Percentiles rank a stretch among this genome's conserved stretches.
These are phyloP conservation scores for Acanthaster planci DNA, from an alignment of 35 echinoderm and acorn worm genomes.

Conservation along the genomic window DNA sequence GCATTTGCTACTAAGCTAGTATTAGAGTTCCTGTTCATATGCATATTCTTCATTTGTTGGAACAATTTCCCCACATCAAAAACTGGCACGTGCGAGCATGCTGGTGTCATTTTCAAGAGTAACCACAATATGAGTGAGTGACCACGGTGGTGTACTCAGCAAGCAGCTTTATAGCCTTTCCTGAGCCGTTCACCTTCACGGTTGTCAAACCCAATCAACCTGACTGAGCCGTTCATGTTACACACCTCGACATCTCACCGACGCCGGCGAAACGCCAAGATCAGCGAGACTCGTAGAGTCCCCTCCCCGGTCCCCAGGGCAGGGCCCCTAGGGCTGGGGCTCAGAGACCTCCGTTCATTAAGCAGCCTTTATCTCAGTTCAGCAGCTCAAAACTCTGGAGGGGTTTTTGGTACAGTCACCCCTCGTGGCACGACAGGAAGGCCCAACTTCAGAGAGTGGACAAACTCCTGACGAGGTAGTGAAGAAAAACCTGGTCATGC, in stretches of 20 bases:
- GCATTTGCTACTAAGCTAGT: no score
- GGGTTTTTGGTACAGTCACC: slow-evolving; percentile 15
- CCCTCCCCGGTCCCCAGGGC: neutral
- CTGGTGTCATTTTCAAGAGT: no score
- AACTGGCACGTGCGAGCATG: no score
- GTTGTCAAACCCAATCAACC: slow-evolving; percentile 8
- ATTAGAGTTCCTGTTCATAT: no score
- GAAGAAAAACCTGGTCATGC: no score
- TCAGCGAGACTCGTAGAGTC: neutral
- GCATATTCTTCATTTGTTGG: no score
- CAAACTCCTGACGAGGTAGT: neutral
- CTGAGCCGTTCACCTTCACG: neutral
- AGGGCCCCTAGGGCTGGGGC: neutral
- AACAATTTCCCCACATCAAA: no score
- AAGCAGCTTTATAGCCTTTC: no score
- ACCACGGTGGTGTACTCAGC: no score
- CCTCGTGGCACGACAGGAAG: neutral
- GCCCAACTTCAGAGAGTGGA: neutral
- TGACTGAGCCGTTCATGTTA: neutral
- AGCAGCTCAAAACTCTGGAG: neutral
- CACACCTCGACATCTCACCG: neutral
- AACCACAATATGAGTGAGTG: no score
- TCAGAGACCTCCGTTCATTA: slow-evolving; percentile 6
- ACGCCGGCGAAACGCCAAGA: neutral
- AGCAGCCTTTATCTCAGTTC: neutral